A percentile compares a stretch with the other conserved stretches of the same genome.
Evolutionary conservation across 1,140 invertebrate species (phyloP).

Genomic region (Drosophila jambulina): DNA sequence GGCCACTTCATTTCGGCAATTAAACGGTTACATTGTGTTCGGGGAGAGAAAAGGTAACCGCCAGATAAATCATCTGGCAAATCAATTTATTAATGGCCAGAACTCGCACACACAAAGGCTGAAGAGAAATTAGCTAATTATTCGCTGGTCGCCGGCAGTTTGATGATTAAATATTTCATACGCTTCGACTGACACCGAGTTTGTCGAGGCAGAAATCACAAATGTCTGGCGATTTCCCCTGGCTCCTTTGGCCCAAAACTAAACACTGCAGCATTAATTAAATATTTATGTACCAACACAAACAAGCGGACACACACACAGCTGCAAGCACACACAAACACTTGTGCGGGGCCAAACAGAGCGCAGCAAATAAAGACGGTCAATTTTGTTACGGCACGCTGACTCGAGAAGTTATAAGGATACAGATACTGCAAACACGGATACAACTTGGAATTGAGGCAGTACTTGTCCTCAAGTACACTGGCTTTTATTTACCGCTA

Average conservation of each 20-base stretch:
- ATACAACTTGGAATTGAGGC: slow-evolving; percentile 18
- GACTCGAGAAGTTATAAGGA: slow-evolving; percentile 38
- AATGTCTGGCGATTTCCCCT: slow-evolving; percentile 47
- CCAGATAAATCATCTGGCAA: slow-evolving; percentile 30
- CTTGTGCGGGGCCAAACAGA: slow-evolving; percentile 68
- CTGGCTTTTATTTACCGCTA: slow-evolving; percentile 50
- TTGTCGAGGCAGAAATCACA: slow-evolving; percentile 27
- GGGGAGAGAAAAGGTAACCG: not conserved
- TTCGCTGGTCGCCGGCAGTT: slow-evolving; percentile 27
- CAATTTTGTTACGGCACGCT: slow-evolving; percentile 55
- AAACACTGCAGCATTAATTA: slow-evolving; percentile 74
- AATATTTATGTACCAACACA: slow-evolving; percentile 72
- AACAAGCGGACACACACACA: slow-evolving; percentile 24
- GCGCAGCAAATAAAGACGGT: slow-evolving; percentile 76
- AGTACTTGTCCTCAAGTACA: not conserved
- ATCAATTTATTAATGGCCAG: slow-evolving; percentile 34
- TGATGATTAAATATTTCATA: slow-evolving; percentile 62
- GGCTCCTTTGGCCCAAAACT: slow-evolving; percentile 37
- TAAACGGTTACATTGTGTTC: slow-evolving; percentile 44
- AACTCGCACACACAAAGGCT: slow-evolving; percentile 1
- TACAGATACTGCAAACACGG: slow-evolving; percentile 21
- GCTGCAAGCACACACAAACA: slow-evolving; percentile 46
- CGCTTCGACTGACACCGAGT: slow-evolving; percentile 34
- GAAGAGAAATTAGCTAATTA: slow-evolving; percentile 58
- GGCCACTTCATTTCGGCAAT: slow-evolving; percentile 59